Evolutionary conservation across 92 coral and sea anemone species (phyloP).

Genomic region (Micromussa lordhowensis): DNA sequence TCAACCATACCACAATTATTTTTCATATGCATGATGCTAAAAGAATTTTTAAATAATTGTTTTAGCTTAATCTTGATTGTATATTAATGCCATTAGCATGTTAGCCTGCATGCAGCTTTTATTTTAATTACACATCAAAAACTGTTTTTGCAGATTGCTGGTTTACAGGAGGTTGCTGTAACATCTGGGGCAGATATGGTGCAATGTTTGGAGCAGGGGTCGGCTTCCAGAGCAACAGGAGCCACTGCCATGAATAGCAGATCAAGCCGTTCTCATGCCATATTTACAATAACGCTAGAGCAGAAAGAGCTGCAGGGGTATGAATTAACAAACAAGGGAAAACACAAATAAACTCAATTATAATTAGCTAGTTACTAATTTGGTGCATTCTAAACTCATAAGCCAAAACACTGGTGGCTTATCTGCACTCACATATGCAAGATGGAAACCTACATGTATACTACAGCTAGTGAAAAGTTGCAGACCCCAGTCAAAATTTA

Average conservation of each 20-base stretch:
- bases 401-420: too few species aligned
- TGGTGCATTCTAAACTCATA: too few species aligned
- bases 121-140: not conserved
- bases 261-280: conserved; percentile 95
- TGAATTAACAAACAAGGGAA: not conserved
- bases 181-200: conserved; percentile 82
- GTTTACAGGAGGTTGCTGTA: conserved; percentile 81
- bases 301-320: conserved; percentile 70
- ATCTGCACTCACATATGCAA: too few species aligned
- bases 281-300: conserved; percentile 82
- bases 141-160: conserved; percentile 75
- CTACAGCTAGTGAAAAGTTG: too few species aligned
- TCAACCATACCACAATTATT: too few species aligned
- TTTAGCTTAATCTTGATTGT: too few species aligned
- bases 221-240: conserved; percentile 91
- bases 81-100: not conserved
- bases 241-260: conserved; percentile 94
- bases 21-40: too few species aligned
- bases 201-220: conserved; percentile 77
- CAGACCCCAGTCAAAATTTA: too few species aligned
- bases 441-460: too few species aligned
- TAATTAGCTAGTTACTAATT: too few species aligned
- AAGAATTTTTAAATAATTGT: too few species aligned
- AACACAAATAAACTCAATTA: not conserved
- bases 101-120: not conserved